Evolutionary conservation across 2,113 vertebrate genomes (phyloP).

Genomic region (Columbina picui): DNA sequence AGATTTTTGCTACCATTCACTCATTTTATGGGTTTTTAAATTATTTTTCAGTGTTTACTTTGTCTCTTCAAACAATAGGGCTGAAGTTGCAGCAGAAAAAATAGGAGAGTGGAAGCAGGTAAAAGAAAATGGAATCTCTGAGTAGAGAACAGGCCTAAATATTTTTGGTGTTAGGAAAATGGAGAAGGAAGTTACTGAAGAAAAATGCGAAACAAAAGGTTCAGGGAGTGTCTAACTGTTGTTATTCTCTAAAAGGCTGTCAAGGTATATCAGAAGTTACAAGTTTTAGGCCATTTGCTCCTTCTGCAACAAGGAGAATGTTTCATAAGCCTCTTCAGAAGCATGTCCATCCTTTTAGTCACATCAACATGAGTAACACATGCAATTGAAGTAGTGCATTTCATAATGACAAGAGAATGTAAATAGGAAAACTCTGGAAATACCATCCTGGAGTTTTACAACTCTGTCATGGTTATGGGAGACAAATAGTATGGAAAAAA

Average conservation of each 20-base stretch:
- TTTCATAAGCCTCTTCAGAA: background rate
- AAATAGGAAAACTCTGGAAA: background rate
- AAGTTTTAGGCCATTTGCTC: background rate
- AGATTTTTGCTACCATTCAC: background rate
- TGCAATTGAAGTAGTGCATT: background rate
- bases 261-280: background rate
- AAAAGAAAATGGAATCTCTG: background rate
- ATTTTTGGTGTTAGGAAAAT: background rate
- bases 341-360: background rate
- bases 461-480: background rate
- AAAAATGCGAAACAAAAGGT: background rate
- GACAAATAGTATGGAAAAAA: background rate
- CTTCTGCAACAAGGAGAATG: background rate
- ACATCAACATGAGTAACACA: background rate
- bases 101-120: background rate
- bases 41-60: background rate
- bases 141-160: background rate
- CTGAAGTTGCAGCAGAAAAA: background rate
- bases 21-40: background rate
- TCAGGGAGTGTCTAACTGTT: background rate
- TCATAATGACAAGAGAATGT: background rate
- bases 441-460: background rate
- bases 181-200: background rate
- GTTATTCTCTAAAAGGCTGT: background rate
- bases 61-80: background rate